A percentile compares a stretch with the other conserved stretches of the same genome.
Conservation (phyloP, 2,113 vertebrate genomes). For the Ginglymostoma cirratum region DNA sequence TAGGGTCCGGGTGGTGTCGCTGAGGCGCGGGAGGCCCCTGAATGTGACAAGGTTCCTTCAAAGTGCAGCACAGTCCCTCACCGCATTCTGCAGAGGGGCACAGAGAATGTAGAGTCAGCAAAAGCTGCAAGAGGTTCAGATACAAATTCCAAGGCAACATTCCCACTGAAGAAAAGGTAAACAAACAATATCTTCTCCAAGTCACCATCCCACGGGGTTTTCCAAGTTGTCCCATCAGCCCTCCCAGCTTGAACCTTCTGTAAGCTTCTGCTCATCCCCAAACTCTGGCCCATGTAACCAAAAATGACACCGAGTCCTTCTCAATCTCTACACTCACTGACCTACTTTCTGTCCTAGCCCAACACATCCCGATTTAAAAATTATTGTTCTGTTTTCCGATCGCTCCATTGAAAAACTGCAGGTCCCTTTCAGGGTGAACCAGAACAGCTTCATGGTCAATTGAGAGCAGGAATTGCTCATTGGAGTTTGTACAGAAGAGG, state of each 20-base stretch:
- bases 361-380: not conserved
- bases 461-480: too few species aligned
- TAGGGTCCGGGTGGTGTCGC: slow-evolving; percentile 43
- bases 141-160: not conserved
- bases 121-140: not conserved
- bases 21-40: slow-evolving; percentile 37
- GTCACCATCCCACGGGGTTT: not conserved
- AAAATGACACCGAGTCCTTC: not conserved
- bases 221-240: not conserved
- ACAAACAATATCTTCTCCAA: not conserved
- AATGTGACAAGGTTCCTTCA: slow-evolving; percentile 61
- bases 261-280: not conserved
- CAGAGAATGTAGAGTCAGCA: not conserved
- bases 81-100: slow-evolving; percentile 50
- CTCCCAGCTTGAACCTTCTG: not conserved
- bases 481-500: too few species aligned
- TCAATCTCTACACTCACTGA: not conserved
- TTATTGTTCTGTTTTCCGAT: too few species aligned
- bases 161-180: not conserved
- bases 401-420: too few species aligned
- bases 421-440: too few species aligned
- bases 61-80: slow-evolving; percentile 61
- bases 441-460: too few species aligned
- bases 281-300: too few species aligned
- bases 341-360: not conserved